A percentile compares a stretch with the other conserved stretches of the same genome.
phyloP scores from a whole-genome alignment of 2,797 vertebrate genomes.

The Amphiprion clarkii region DNA sequence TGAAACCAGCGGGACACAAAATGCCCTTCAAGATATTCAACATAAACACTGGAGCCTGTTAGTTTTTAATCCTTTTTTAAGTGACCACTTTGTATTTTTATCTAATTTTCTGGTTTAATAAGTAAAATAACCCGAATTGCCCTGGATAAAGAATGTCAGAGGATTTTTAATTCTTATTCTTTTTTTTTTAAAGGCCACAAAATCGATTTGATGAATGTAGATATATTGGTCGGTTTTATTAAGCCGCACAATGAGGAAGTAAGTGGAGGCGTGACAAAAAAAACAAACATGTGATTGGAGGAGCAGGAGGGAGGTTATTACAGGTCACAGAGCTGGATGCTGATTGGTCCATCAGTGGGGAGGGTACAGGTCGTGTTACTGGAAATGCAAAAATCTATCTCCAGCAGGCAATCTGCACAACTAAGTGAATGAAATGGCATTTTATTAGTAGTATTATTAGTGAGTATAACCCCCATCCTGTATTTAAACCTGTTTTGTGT shows the following conservation, averaged over 20 bases:
- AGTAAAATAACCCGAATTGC: neutral
- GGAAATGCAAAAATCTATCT: neutral
- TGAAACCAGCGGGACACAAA: neutral
- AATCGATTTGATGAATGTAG: neutral
- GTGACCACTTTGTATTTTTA: neutral
- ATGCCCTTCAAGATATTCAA: neutral
- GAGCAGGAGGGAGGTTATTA: conserved; percentile 40
- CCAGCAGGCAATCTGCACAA: neutral
- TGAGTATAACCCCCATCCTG: neutral
- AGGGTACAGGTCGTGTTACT: conserved; percentile 46
- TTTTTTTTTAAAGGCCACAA: neutral
- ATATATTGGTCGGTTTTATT: conserved; percentile 3
- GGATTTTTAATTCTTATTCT: too few species aligned
- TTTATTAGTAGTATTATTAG: conserved; percentile 3
- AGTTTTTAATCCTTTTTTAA: neutral
- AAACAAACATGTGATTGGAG: conserved; percentile 59
- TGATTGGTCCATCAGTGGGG: conserved; percentile 76
- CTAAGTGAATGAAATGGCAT: neutral
- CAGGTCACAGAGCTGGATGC: conserved; percentile 35
- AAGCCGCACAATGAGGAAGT: conserved; percentile 1
- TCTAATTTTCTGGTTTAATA: neutral
- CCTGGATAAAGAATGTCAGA: neutral
- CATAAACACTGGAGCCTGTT: neutral
- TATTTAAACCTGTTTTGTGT: neutral
- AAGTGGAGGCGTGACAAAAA: conserved; percentile 52